Percentiles rank a stretch among this genome's conserved stretches.
These are phyloP conservation scores for Bellardia bayeri DNA, from an alignment of 2,888 invertebrate species.

Conservation along the genomic window DNA sequence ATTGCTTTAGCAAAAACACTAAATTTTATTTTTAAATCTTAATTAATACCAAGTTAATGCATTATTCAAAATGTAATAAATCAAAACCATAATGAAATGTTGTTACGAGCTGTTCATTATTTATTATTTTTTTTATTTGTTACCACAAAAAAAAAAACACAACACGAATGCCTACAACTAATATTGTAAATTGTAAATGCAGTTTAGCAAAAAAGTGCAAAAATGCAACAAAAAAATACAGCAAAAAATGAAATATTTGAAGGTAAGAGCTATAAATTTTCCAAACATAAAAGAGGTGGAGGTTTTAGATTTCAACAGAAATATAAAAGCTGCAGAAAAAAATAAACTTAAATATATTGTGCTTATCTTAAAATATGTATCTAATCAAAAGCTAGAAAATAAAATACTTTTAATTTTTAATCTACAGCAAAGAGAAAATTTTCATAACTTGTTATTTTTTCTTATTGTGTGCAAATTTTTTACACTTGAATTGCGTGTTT, in stretches of 20 bases:
- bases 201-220: constrained; percentile 42
- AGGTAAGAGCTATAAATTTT: constrained; percentile 71
- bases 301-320: constrained; percentile 71
- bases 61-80: constrained; percentile 71
- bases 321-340: constrained; percentile 23
- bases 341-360: constrained; percentile 22
- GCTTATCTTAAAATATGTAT: constrained; percentile 64
- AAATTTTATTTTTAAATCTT: constrained; percentile 64
- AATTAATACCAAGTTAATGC: constrained; percentile 69
- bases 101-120: constrained; percentile 67
- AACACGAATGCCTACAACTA: constrained; percentile 71
- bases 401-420: constrained; percentile 49
- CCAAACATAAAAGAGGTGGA: constrained; percentile 71
- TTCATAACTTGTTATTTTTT: constrained; percentile 31
- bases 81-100: constrained; percentile 71
- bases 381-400: constrained; percentile 43
- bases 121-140: constrained; percentile 52
- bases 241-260: constrained; percentile 59
- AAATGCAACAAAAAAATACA: constrained; percentile 27
- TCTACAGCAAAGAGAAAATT: constrained; percentile 33
- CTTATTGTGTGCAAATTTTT: background rate
- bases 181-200: constrained; percentile 56
- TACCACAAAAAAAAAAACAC: constrained; percentile 2
- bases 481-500: constrained; percentile 55
- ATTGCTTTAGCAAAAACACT: constrained; percentile 34